Evolutionary conservation across 2,888 invertebrate species (phyloP).

Genomic region (Cryptocephalus moraei): DNA sequence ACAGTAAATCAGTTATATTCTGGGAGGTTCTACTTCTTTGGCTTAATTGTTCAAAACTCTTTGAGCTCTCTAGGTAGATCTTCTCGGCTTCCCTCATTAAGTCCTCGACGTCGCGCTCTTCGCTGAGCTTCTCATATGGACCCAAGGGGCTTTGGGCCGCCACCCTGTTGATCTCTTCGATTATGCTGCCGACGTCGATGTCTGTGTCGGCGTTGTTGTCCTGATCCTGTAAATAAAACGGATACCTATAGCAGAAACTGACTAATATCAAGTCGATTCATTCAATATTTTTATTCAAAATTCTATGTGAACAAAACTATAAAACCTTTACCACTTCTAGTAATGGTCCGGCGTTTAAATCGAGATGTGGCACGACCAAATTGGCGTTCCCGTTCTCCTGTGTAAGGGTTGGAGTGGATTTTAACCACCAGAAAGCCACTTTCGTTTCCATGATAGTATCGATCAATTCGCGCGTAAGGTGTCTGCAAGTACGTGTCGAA

Average conservation of each 20-base stretch:
- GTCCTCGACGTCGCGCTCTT: slow-evolving; percentile 47
- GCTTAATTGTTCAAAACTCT: slow-evolving; percentile 38
- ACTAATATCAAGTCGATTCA: no score
- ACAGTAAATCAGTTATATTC: slow-evolving; percentile 30
- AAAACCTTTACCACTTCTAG: slow-evolving; percentile 11
- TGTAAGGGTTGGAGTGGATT: slow-evolving; percentile 20
- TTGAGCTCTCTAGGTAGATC: slow-evolving; percentile 39
- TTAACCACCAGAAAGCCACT: slow-evolving; percentile 33
- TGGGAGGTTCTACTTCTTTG: slow-evolving; percentile 35
- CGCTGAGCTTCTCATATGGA: slow-evolving; percentile 35
- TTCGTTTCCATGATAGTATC: slow-evolving; percentile 31
- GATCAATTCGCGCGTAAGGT: slow-evolving; percentile 18
- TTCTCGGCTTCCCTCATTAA: slow-evolving; percentile 48
- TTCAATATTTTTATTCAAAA: no score
- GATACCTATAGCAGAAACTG: no score
- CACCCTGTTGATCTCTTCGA: slow-evolving; percentile 55
- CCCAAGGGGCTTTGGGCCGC: slow-evolving; percentile 37
- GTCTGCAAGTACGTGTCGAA: slow-evolving; percentile 4
- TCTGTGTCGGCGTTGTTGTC: slow-evolving; percentile 36
- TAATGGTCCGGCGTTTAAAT: slow-evolving; percentile 27
- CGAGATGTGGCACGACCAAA: slow-evolving; percentile 19
- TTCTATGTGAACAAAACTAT: no score
- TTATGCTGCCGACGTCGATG: slow-evolving; percentile 56
- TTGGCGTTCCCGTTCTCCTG: slow-evolving; percentile 16
- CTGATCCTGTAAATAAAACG: slow-evolving; percentile 30